Conservation (phyloP, 2,797 vertebrate genomes). For the Anas bahamensis region DNA sequence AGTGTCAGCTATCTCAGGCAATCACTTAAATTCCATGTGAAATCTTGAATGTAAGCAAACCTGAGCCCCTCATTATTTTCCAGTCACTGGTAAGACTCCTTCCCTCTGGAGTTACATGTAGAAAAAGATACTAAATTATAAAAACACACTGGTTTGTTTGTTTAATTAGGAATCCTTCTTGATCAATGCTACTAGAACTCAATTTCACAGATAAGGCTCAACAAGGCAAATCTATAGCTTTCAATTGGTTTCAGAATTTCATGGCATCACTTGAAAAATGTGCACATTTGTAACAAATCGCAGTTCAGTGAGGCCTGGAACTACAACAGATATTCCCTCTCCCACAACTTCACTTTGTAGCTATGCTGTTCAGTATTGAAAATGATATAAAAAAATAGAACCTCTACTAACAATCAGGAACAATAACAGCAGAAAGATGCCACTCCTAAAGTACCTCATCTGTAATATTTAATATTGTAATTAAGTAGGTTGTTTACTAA, state of each 20-base stretch:
- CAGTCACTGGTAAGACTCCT: background rate
- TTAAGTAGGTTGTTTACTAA: background rate
- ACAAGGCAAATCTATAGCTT: background rate
- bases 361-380: background rate
- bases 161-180: background rate
- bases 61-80: background rate
- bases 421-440: background rate
- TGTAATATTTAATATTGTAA: conserved; percentile 1
- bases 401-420: background rate
- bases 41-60: background rate
- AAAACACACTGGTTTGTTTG: background rate
- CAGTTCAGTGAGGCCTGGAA: background rate
- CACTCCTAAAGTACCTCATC: background rate
- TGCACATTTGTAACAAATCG: background rate
- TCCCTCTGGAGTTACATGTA: background rate
- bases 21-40: background rate
- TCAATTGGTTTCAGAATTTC: background rate
- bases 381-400: background rate
- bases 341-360: background rate
- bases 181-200: background rate
- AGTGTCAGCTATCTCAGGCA: background rate
- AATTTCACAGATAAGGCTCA: background rate
- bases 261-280: background rate
- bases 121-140: background rate
- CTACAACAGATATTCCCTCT: background rate